Conservation (phyloP, 1,140 invertebrate genomes). For the Eumaeus atala region DNA sequence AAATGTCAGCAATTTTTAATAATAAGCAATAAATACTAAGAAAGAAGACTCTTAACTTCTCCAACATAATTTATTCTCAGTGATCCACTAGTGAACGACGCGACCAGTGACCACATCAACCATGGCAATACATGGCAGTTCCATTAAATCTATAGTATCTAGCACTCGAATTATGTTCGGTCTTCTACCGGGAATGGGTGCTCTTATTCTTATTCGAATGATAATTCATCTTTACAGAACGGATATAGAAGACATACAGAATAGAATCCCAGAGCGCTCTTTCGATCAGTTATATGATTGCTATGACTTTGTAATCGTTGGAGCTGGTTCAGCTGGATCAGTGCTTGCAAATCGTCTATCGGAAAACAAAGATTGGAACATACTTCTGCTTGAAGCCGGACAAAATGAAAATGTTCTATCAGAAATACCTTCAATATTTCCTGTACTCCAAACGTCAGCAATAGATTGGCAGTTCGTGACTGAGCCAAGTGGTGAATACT, state of each 20-base stretch:
- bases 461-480: slow-evolving; percentile 89
- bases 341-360: slow-evolving; percentile 85
- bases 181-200: slow-evolving; percentile 76
- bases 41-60: neutral
- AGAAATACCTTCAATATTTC: slow-evolving; percentile 84
- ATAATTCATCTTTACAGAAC: slow-evolving; percentile 76
- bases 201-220: slow-evolving; percentile 77
- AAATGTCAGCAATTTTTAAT: neutral
- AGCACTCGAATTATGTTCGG: slow-evolving; percentile 77
- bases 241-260: slow-evolving; percentile 79
- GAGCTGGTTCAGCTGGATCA: slow-evolving; percentile 88
- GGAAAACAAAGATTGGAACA: slow-evolving; percentile 80
- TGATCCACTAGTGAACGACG: neutral
- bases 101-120: slow-evolving; percentile 10
- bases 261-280: slow-evolving; percentile 72
- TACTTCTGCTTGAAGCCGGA: slow-evolving; percentile 88
- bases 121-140: slow-evolving; percentile 39
- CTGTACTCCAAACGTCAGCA: slow-evolving; percentile 80
- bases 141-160: slow-evolving; percentile 55
- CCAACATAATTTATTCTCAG: slow-evolving; percentile 2
- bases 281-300: slow-evolving; percentile 66
- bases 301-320: slow-evolving; percentile 87
- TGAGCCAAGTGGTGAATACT: slow-evolving; percentile 80
- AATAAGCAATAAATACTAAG: neutral
- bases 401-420: slow-evolving; percentile 83